Conservation (phyloP, 2,797 vertebrate species). For the Champsocephalus gunnari region DNA sequence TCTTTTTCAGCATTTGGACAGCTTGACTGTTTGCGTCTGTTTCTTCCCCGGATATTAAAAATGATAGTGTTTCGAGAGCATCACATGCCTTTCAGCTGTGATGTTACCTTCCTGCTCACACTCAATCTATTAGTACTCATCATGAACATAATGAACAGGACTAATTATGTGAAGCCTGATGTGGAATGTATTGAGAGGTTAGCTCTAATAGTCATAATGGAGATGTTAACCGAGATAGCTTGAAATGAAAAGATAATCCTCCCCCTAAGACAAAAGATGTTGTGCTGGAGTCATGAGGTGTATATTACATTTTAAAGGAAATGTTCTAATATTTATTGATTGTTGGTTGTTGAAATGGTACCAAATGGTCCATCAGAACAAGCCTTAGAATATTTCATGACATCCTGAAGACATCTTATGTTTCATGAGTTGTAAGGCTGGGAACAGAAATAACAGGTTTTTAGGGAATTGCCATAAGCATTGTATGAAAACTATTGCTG, state of each 20-base stretch:
- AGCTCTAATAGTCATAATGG: conserved; percentile 36
- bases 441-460: background rate
- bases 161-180: conserved; percentile 61
- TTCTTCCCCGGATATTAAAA: conserved; percentile 48
- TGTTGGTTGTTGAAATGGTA: background rate
- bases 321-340: conserved; percentile 6
- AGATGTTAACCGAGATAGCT: conserved; percentile 43
- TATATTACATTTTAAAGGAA: conserved; percentile 9
- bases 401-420: background rate
- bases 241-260: conserved; percentile 33
- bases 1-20: conserved; percentile 40
- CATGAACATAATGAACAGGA: conserved; percentile 53
- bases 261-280: conserved; percentile 45
- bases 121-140: conserved; percentile 48
- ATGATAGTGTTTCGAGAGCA: conserved; percentile 46
- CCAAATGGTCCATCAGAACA: background rate
- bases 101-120: conserved; percentile 26
- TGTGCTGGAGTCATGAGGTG: conserved; percentile 7
- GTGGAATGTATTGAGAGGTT: conserved; percentile 44
- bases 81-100: conserved; percentile 33
- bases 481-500: conserved; percentile 8
- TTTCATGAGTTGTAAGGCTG: background rate
- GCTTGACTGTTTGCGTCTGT: conserved; percentile 57
- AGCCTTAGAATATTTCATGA: background rate
- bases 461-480: background rate